Base-by-base conservation (phyloP, 2,113 vertebrate species). In the Nyctereutes procyonoides region DNA sequence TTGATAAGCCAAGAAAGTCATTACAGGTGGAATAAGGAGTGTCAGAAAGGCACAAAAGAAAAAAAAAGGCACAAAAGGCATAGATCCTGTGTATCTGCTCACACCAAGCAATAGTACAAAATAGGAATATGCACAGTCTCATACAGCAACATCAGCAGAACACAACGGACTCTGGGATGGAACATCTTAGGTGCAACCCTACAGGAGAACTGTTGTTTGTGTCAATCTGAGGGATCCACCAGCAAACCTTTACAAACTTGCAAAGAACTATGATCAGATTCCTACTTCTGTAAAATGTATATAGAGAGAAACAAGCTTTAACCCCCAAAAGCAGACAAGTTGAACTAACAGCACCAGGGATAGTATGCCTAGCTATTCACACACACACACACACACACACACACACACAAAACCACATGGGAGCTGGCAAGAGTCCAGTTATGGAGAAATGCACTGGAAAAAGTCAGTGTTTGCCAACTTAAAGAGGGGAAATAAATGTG, bases 381-480 rank as follows among this genome's bases (percentile, higher is more conserved):
- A 73, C 65, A 67, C 48, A 60, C 51, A 32, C 62, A 1, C 89
- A 24, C 65, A 13, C 55, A 51, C 90, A 76, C 11, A 43, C 16
- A 32, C 53, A 38, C 38, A 74, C 58, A 60, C 84, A 83, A 24
- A 35, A 65, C 74, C 35, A 67, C 63, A 71, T 1, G 12, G 2
- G 32, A 67, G 28, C 24, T 96, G 96, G 90, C 90, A 83, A 86
- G 69, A 88, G 58, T 96, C 96, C 97, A 96, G 43, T 95, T 92
- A 93, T 80, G 79, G 74, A 97, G 83, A 97, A 96, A 96, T 86
- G 60, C 95, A 92, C 55, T 90, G 97, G 97, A 95, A 97, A 98
- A 98, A 94, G 84, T 97, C 48, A 74, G n/a, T 74, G 92, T 98
- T 97, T 97, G 96, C 97, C 96, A 97, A 83, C 84, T 93, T 96